Conservation (phyloP, 2,113 vertebrate genomes). For the Pelvicachromis taeniatus region DNA sequence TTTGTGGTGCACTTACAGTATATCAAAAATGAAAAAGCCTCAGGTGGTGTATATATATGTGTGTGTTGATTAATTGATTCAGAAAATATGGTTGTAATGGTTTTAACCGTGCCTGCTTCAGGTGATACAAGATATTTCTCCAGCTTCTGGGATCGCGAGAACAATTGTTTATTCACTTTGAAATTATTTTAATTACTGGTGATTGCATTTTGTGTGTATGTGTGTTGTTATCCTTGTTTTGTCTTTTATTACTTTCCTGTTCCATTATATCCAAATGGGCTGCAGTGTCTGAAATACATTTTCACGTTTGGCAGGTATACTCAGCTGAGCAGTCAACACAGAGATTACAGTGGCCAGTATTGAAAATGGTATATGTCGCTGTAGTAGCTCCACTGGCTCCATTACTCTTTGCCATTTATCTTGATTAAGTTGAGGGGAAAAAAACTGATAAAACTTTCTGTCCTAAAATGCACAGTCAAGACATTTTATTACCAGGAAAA, state of each 20-base stretch:
- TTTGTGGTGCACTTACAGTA: neutral
- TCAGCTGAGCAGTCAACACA: neutral
- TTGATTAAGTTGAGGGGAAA: neutral
- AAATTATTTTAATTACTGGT: neutral
- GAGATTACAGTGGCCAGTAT: neutral
- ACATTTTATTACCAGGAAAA: conserved; percentile 14
- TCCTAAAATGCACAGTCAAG: neutral
- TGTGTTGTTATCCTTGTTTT: neutral
- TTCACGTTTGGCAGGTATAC: neutral
- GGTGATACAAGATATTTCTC: neutral
- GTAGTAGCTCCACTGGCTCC: neutral
- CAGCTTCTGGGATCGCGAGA: neutral
- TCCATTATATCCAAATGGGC: neutral
- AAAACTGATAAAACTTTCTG: neutral
- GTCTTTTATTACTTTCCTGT: neutral
- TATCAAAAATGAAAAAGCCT: neutral
- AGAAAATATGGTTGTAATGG: neutral
- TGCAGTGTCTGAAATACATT: neutral
- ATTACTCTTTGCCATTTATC: neutral
- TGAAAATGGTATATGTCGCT: neutral
- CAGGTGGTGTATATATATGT: neutral
- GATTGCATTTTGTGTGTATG: neutral
- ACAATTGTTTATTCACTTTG: neutral
- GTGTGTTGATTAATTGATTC: neutral
- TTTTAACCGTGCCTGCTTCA: neutral